Conservation (phyloP, 2,888 invertebrate genomes). For the Bellardia pandia region DNA sequence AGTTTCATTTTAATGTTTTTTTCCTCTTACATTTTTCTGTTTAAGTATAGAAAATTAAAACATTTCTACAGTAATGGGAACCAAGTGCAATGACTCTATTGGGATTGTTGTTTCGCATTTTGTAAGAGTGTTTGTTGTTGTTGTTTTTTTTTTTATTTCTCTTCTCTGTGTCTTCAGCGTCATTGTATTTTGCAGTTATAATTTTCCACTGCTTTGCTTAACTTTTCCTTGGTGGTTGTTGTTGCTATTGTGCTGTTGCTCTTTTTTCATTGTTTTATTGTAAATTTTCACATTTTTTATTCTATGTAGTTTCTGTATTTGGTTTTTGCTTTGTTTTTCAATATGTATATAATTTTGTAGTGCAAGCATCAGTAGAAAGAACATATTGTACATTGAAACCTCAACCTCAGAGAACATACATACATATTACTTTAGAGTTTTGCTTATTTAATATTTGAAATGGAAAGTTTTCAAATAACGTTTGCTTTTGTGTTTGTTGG, state of each 20-base stretch:
- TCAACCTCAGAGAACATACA: slow-evolving; percentile 57
- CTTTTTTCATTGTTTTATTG: slow-evolving; percentile 58
- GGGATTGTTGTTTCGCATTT: slow-evolving; percentile 60
- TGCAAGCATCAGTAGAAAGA: slow-evolving; percentile 27
- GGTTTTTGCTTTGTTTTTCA: slow-evolving; percentile 2
- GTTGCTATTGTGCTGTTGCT: slow-evolving; percentile 52
- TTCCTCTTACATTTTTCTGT: neutral
- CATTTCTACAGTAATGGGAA: slow-evolving; percentile 68
- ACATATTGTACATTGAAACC: slow-evolving; percentile 57
- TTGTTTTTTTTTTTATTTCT: slow-evolving; percentile 13
- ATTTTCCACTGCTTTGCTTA: slow-evolving; percentile 55
- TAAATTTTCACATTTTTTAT: slow-evolving; percentile 47
- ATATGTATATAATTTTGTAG: slow-evolving; percentile 32
- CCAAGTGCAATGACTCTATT: slow-evolving; percentile 71
- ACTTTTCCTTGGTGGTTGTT: slow-evolving; percentile 53
- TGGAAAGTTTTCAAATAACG: slow-evolving; percentile 71
- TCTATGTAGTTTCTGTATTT: slow-evolving; percentile 51
- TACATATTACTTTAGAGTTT: slow-evolving; percentile 61
- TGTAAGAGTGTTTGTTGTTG: neutral
- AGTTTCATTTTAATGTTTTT: slow-evolving; percentile 43
- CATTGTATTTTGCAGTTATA: slow-evolving; percentile 42
- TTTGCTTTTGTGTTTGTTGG: slow-evolving; percentile 49
- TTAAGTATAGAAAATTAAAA: slow-evolving; percentile 69
- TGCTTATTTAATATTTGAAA: slow-evolving; percentile 72
- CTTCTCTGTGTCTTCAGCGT: slow-evolving; percentile 33